These are phyloP conservation scores for Orthonevra nobilis DNA, from an alignment of 2,888 invertebrate species.

Conservation along the genomic window DNA sequence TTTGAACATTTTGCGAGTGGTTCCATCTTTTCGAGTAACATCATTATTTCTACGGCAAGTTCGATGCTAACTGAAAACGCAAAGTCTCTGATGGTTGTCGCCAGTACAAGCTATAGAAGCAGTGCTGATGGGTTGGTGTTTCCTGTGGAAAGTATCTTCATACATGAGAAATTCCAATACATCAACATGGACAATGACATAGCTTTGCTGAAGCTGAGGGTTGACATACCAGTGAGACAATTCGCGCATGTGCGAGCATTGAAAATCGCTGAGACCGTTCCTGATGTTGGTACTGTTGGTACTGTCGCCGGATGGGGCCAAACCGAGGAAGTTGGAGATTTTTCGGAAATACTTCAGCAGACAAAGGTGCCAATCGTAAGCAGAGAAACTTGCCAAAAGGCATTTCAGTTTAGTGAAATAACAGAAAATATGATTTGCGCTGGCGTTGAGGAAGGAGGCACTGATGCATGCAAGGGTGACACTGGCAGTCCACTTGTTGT, in stretches of 20 bases:
- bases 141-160: conserved; percentile 73
- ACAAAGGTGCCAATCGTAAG: conserved; percentile 9
- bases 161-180: conserved; percentile 72
- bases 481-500: conserved; percentile 70
- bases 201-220: conserved; percentile 80
- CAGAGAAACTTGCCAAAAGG: conserved; percentile 20
- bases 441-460: conserved; percentile 39
- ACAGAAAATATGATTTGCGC: conserved; percentile 63
- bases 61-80: conserved; percentile 79
- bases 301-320: conserved; percentile 77
- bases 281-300: conserved; percentile 73
- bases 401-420: conserved; percentile 12
- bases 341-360: conserved; percentile 17
- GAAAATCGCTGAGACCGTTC: conserved; percentile 66
- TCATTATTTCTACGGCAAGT: conserved; percentile 80
- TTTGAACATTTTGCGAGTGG: conserved; percentile 79
- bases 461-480: conserved; percentile 69
- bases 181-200: conserved; percentile 76
- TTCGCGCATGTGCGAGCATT: conserved; percentile 77
- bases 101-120: conserved; percentile 74
- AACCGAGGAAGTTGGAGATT: conserved; percentile 17
- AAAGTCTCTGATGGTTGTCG: conserved; percentile 70
- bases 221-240: conserved; percentile 78
- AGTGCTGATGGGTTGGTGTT: conserved; percentile 74
- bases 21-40: conserved; percentile 76